Evolutionary conservation across 2,797 vertebrate species (phyloP), one percentile per base, ranked within the genome.

Genomic region (Leontocebus nigricollis): DNA sequence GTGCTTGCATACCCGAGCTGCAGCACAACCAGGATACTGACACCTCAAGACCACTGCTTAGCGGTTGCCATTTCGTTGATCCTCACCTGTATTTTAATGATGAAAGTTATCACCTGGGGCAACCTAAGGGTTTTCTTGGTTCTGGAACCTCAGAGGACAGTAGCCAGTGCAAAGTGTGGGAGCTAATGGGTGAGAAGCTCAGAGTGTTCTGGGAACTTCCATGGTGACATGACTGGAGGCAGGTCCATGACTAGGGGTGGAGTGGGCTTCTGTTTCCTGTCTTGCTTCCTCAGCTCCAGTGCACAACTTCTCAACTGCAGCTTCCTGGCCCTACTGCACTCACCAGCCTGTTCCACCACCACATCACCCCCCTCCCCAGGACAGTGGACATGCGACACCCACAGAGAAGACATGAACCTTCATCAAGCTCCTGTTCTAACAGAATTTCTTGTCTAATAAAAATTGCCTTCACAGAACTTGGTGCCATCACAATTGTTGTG

Each of bases 341-440:
- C 13, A 4, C 14, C 11, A 26, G 46, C 64, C 80, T 17, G 0
- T n/a, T 26, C 20, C 6, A 11, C 33, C 39, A 30, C 72, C 22
- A 27, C 17, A 6, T 12, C 48, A 4, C 7, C 1, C 4, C 1
- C 36, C 2, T 36, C 19, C 5, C 70, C 0, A 1, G 39, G 36
- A 24, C 4, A 27, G n/a, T 3, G 20, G 44, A 30, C 17, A 1
- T 11, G 55, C 2, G 26, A n/a, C 7, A 7, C 27, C 44, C 73
- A 4, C 11, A 2, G 26, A 33, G 7, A 13, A n/a, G 24, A 5
- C 1, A 1, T 1, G 20, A 8, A 61, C 8, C 0, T 2, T 6
- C 4, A 9, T 17, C 67, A 22, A 52, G 41, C 64, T 57, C 61
- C 84, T 24, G 20, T 24, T 36, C 24, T 27, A 22, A 41, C 12